phyloP scores from a whole-genome alignment of 2,797 vertebrate species.

The Centropyge bicolor region DNA sequence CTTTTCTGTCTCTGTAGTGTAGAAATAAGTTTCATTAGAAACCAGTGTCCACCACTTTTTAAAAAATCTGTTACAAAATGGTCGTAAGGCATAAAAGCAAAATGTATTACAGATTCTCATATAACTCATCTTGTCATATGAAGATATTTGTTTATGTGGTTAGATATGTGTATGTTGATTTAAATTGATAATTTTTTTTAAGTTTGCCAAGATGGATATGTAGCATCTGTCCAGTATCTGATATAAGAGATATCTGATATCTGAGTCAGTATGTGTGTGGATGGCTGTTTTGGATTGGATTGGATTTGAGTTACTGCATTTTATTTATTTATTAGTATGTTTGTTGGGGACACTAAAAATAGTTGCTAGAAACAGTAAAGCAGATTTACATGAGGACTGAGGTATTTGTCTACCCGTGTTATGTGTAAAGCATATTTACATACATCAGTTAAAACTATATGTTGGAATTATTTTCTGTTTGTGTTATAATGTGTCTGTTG shows the following conservation, averaged over 20 bases:
- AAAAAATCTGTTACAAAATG: conserved; percentile 1
- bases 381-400: neutral
- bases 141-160: conserved; percentile 2
- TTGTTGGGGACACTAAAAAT: conserved; percentile 29
- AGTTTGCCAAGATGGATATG: neutral
- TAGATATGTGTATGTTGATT: neutral
- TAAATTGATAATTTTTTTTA: no score
- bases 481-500: conserved; percentile 8
- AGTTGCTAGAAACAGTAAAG: conserved; percentile 12
- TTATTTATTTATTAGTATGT: conserved; percentile 43
- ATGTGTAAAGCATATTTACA: conserved; percentile 4
- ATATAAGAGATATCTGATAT: no score
- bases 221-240: neutral
- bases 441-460: conserved; percentile 3
- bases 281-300: no score
- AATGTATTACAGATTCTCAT: neutral
- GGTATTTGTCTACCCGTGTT: neutral
- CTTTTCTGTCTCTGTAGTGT: neutral
- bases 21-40: neutral
- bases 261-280: neutral
- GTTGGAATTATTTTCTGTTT: conserved; percentile 22
- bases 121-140: neutral
- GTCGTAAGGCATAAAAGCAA: neutral
- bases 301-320: conserved; percentile 22
- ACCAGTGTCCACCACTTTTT: neutral